These are phyloP conservation scores for Zootermopsis nevadensis DNA, from an alignment of 2,888 invertebrate species.

Conservation along the genomic window DNA sequence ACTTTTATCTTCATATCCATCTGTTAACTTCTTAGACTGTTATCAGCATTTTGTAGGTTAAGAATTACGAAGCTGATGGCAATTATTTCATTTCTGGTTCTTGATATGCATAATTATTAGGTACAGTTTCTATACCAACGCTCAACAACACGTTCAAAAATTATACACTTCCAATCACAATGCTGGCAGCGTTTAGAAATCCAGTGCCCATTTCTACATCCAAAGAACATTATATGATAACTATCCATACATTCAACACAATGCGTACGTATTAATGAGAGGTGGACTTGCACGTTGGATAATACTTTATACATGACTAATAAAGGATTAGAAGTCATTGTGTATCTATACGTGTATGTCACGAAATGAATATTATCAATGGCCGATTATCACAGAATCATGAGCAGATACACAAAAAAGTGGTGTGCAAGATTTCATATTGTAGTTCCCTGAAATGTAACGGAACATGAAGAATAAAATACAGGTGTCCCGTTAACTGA, in stretches of 20 bases:
- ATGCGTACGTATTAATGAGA: not conserved
- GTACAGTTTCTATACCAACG: not conserved
- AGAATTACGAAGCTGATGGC: not conserved
- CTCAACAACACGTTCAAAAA: not conserved
- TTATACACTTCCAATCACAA: not conserved
- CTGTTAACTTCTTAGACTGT: too few species aligned
- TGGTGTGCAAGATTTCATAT: not conserved
- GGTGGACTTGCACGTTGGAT: too few species aligned
- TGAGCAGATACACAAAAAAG: not conserved
- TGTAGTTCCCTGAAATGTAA: not conserved
- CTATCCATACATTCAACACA: not conserved
- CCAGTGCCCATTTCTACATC: not conserved
- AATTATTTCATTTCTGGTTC: not conserved
- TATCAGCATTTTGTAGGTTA: too few species aligned
- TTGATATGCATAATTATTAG: not conserved
- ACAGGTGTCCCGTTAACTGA: not conserved
- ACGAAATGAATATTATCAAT: not conserved
- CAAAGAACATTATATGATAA: not conserved
- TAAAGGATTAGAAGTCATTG: not conserved
- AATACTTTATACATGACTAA: not conserved
- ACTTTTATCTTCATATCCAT: too few species aligned
- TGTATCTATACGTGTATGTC: not conserved
- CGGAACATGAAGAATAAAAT: not conserved
- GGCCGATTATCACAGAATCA: not conserved
- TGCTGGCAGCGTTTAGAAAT: not conserved